phyloP scores from a whole-genome alignment of 1,140 invertebrate species.

The Frieseomelitta varia region DNA sequence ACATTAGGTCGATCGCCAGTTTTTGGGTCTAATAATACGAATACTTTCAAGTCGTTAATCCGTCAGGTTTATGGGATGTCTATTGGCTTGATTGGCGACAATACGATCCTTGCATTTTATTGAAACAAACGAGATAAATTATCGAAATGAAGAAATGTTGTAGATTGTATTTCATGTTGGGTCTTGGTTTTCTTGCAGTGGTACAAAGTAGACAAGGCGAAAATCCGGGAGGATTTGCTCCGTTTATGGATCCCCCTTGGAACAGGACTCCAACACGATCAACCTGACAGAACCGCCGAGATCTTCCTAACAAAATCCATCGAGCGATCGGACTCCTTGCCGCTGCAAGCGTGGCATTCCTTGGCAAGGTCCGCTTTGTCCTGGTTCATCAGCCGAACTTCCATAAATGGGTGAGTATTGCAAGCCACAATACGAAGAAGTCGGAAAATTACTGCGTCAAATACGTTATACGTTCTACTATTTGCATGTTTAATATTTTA shows the following conservation, averaged over 20 bases:
- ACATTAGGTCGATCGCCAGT: background rate
- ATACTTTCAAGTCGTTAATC: no score
- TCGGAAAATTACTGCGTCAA: background rate
- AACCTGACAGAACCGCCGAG: constrained; percentile 85
- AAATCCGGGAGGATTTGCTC: constrained; percentile 77
- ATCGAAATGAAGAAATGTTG: no score
- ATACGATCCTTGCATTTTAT: no score
- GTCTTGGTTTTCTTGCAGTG: constrained; percentile 77
- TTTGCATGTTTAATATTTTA: background rate
- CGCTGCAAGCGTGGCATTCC: constrained; percentile 86
- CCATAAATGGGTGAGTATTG: constrained; percentile 87
- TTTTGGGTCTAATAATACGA: no score
- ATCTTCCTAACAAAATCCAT: constrained; percentile 85
- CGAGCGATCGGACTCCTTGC: constrained; percentile 85
- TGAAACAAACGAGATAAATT: no score
- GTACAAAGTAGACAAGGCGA: constrained; percentile 81
- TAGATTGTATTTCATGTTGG: no score
- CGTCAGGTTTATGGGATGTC: no score
- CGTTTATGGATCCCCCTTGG: constrained; percentile 83
- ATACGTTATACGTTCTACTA: background rate
- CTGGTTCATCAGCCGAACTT: constrained; percentile 88
- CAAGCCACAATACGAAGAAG: background rate
- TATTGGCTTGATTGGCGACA: no score
- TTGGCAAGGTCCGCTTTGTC: constrained; percentile 85
- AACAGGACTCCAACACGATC: constrained; percentile 68